Base-by-base conservation (phyloP, 2,888 invertebrate species). In the Drosophila engyochracea region DNA sequence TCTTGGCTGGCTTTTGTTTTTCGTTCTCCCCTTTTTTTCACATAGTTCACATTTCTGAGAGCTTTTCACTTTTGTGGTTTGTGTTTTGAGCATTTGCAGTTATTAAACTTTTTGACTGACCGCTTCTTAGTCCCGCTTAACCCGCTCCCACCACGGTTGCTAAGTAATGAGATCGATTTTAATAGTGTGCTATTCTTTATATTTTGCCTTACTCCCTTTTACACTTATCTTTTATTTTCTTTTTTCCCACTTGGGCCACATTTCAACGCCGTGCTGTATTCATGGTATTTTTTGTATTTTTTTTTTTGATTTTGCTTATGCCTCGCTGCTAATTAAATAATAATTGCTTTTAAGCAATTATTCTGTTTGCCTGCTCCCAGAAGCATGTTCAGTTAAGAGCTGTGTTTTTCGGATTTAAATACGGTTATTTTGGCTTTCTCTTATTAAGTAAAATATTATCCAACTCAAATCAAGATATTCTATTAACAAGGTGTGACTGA, bases 121-220 rank as follows among this genome's bases (percentile, higher is more conserved):
- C 55, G 12, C 55, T 55, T 55, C 37, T 4, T 3, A 39, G 7
- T 28, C n/a, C 39, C 16, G 52, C 47, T 35, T 30, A 39, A 53
- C 19, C 52, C 31, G 5, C 33, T 28, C 28, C 2, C 33, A 31
- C 55, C 37, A 3, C 60, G 28, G 39, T 88, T 80, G 81, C 86
- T 90, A 90, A 87, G 90, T 91, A 87, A 87, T 87, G 89, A 90
- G 81, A 90, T 90, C 83, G 91, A 91, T 87, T 84, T 88, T 76
- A 76, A 82, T 79, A 71, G 72, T 72, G 44, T 69, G 59, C 82
- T 54, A 63, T 88, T 70, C 76, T 81, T 71, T 63, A 69, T 19
- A 19, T 44, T 64, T 28, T 62, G 16, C 28, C n/a, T 44, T 55
- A 22, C 14, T 47, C 33, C 37, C 37, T 41, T 10, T 41, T 53